Evolutionary conservation across 2,113 vertebrate species (phyloP).

Genomic region (Delphinapterus leucas): DNA sequence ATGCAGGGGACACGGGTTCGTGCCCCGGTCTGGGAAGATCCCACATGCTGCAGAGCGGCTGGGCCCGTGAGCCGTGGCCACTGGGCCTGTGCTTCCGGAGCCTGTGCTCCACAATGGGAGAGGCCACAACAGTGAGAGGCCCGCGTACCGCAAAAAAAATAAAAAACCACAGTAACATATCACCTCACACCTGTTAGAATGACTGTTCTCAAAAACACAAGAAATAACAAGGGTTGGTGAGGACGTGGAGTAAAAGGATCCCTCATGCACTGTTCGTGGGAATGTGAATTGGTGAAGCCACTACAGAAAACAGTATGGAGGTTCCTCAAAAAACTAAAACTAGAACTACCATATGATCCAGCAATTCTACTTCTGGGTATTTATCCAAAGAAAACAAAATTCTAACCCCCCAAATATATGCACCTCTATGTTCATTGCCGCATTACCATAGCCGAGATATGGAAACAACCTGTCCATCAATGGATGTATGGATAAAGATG

Average conservation of each 20-base stretch:
- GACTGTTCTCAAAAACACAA: background rate
- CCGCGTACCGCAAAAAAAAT: no score
- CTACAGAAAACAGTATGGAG: background rate
- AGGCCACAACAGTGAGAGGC: no score
- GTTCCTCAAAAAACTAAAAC: background rate
- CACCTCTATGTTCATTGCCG: background rate
- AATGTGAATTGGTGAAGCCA: background rate
- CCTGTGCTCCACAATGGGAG: no score
- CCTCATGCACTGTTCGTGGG: background rate
- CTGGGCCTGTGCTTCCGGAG: no score
- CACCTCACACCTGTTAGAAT: background rate
- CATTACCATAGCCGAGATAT: background rate
- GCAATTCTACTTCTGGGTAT: background rate
- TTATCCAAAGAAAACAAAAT: background rate
- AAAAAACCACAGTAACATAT: background rate
- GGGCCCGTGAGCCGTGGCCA: fast-evolving
- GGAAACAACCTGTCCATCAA: background rate
- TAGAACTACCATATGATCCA: background rate
- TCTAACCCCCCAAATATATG: background rate
- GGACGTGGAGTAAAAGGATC: background rate
- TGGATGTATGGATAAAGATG: background rate
- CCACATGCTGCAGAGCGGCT: no score
- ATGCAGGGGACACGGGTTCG: no score
- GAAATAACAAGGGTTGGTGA: background rate
- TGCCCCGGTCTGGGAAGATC: no score